Base-by-base conservation (phyloP, 2,113 vertebrate species). In the Larimichthys polyactis region DNA sequence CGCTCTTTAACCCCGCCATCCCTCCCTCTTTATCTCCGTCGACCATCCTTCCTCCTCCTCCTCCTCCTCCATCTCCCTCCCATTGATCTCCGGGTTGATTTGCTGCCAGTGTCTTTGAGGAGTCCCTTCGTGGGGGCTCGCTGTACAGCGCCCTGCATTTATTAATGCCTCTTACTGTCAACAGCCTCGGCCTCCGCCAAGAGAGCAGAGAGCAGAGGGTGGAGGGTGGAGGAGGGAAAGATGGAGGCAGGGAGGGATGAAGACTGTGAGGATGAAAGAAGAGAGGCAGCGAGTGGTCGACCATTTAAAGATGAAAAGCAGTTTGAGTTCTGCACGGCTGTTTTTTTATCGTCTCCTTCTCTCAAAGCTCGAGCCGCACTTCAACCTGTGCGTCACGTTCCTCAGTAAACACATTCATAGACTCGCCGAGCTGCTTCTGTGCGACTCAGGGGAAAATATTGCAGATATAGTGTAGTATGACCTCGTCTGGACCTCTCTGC, bases 51-150 rank as follows among this genome's bases (percentile, higher is more conserved):
- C 60, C 17, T 43, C 72, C 15, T 48, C 24, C 77, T 12, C 65
- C 17, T 15, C 19, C 17, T n/a, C 65, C 27, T 17, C 40, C 7
- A 51, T 2, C 54, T n/a, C n/a, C 49, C 20, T 49, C 3, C 27
- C 22, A 49, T 68, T 81, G 83, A 86, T 81, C 46, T 7, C 2
- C 0, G 0, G 20, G 36, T 36, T 85, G 82, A 82, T 81, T 60
- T 60, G 78, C 81, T 82, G 86, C 75, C 81, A 84, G 75, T 6
- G 24, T 75, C 79, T 87, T 69, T 75, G 65, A 80, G 55, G 16
- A 48, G 54, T 72, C 52, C 16, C 82, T 78, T 27, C 75, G 71
- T 60, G 70, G 52, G 68, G 64, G 32, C 44, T 57, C 3, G 1
- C 29, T 3, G n/a, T 40, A 19, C 69, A 63, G 73, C 19, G 16